phyloP scores from a whole-genome alignment of 2,888 invertebrate genomes.

The Synanthedon myopaeformis region DNA sequence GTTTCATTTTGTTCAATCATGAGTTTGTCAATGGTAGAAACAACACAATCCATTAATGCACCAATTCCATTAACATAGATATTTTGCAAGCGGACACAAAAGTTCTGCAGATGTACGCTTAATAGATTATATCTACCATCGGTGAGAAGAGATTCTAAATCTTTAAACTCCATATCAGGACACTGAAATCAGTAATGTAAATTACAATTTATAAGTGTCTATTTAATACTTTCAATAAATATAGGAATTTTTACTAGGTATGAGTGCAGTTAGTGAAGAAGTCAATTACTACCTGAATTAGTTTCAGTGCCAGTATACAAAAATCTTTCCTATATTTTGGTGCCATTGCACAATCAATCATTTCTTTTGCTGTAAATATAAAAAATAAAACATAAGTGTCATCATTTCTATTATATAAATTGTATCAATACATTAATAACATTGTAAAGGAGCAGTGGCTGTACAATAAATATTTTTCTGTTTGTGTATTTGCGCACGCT shows the following conservation, averaged over 20 bases:
- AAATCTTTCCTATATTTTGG: slow-evolving; percentile 80
- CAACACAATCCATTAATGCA: slow-evolving; percentile 73
- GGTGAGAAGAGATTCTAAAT: slow-evolving; percentile 74
- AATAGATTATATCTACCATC: slow-evolving; percentile 71
- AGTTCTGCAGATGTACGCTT: slow-evolving; percentile 68
- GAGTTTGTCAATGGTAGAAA: slow-evolving; percentile 70
- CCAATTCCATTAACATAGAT: slow-evolving; percentile 74
- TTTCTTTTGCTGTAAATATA: slow-evolving; percentile 59
- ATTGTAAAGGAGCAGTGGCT: too few species aligned
- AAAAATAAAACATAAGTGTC: neutral
- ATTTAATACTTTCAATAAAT: too few species aligned
- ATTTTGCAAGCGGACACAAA: slow-evolving; percentile 70
- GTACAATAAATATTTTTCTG: too few species aligned
- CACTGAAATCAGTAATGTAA: slow-evolving; percentile 57
- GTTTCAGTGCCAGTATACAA: slow-evolving; percentile 81
- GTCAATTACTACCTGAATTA: slow-evolving; percentile 77
- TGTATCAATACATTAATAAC: too few species aligned
- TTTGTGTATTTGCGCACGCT: too few species aligned
- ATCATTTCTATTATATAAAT: too few species aligned
- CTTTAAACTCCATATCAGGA: slow-evolving; percentile 81
- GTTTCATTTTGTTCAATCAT: slow-evolving; percentile 66
- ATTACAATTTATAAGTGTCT: too few species aligned
- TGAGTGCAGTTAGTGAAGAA: neutral
- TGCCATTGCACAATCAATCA: slow-evolving; percentile 60
- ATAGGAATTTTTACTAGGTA: too few species aligned